phyloP scores from a whole-genome alignment of 2,113 vertebrate species.

The Panthera uncia region DNA sequence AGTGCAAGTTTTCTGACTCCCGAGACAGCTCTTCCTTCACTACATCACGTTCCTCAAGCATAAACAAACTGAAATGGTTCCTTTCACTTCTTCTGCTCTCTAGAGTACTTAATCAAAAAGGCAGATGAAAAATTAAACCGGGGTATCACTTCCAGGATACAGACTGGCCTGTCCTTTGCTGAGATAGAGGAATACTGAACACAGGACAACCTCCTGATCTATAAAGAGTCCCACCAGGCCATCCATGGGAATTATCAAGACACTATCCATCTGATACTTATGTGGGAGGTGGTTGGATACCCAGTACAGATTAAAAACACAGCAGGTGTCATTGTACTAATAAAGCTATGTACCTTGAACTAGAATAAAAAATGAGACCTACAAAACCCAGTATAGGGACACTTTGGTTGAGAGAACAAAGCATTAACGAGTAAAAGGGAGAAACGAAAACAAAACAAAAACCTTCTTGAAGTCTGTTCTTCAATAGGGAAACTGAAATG shows the following conservation, averaged over 20 bases:
- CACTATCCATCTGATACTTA: not conserved
- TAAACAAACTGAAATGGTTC: not conserved
- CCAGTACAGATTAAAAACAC: not conserved
- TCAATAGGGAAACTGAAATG: slow-evolving; percentile 32
- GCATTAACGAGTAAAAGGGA: not conserved
- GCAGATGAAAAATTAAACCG: not conserved
- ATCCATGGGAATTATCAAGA: not conserved
- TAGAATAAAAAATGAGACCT: not conserved
- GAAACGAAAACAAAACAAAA: not conserved
- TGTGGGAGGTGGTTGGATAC: not conserved
- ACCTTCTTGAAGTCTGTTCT: not conserved
- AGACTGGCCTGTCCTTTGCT: not conserved
- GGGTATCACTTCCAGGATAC: not conserved
- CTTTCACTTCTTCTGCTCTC: not conserved
- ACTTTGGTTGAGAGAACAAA: slow-evolving; percentile 1
- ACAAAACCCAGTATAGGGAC: not conserved
- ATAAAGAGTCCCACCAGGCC: not conserved
- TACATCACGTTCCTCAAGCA: not conserved
- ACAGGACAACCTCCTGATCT: not conserved
- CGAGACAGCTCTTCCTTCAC: not conserved
- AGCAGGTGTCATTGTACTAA: not conserved
- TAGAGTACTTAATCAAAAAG: not conserved
- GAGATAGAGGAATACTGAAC: not conserved
- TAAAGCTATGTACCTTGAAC: not conserved
- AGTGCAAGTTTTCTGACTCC: not conserved